phyloP scores from a whole-genome alignment of 2,888 invertebrate genomes.

The Phyllotreta striolata region DNA sequence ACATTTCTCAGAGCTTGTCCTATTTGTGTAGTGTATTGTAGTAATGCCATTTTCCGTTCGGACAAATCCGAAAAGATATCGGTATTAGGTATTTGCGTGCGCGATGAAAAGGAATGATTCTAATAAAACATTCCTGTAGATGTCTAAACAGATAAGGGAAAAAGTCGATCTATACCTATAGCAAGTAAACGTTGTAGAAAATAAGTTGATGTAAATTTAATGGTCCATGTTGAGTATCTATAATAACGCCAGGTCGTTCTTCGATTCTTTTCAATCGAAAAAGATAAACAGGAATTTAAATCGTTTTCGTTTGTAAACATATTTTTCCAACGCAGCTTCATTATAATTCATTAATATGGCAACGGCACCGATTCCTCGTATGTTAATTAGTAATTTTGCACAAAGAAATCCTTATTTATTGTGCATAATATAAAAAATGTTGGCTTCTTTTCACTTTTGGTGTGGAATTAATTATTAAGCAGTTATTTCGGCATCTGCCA shows the following conservation, averaged over 20 bases:
- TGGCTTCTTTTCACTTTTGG: conserved; percentile 15
- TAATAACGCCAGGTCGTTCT: background rate
- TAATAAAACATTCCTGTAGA: background rate
- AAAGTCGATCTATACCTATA: too few relatives aligned
- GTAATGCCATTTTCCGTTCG: conserved; percentile 13
- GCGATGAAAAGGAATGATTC: conserved; percentile 1
- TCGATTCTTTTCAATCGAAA: background rate
- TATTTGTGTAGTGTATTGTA: conserved; percentile 11
- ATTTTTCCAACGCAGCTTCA: conserved; percentile 2
- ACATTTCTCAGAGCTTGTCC: conserved; percentile 8
- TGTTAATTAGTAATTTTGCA: conserved; percentile 8
- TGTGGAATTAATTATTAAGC: conserved; percentile 15
- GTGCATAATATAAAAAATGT: conserved; percentile 11
- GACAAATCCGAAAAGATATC: conserved; percentile 18
- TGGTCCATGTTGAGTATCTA: too few relatives aligned
- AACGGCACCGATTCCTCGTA: background rate
- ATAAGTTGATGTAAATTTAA: too few relatives aligned
- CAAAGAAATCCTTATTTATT: conserved; percentile 6
- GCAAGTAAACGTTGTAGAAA: too few relatives aligned
- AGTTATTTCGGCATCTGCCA: conserved; percentile 13
- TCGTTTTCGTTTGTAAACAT: conserved; percentile 6
- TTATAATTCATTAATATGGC: conserved; percentile 9
- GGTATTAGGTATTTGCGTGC: background rate
- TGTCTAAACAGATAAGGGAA: background rate
- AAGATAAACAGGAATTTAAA: conserved; percentile 3